Evolutionary conservation across 2,888 invertebrate species (phyloP).

Genomic region (Parnassius orleans): DNA sequence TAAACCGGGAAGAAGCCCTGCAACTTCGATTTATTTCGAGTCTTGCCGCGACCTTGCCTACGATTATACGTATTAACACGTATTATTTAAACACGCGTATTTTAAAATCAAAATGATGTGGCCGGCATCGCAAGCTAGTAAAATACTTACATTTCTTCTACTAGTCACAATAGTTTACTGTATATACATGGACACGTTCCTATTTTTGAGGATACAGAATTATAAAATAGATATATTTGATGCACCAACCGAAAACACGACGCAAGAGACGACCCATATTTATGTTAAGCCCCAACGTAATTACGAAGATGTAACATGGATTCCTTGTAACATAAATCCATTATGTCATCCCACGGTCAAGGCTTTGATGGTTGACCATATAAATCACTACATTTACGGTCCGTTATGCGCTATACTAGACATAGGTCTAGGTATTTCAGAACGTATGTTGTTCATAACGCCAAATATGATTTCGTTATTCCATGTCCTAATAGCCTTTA

Average conservation of each 20-base stretch:
- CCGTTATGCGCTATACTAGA: slow-evolving; percentile 89
- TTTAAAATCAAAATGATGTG: slow-evolving; percentile 81
- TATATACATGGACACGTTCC: slow-evolving; percentile 86
- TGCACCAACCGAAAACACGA: slow-evolving; percentile 35
- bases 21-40: slow-evolving; percentile 24
- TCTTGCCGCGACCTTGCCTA: slow-evolving; percentile 31
- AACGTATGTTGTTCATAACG: slow-evolving; percentile 82
- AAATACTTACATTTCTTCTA: slow-evolving; percentile 82
- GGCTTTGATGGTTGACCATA: slow-evolving; percentile 89
- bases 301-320: slow-evolving; percentile 80
- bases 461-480: slow-evolving; percentile 92
- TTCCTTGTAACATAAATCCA: slow-evolving; percentile 87
- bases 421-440: slow-evolving; percentile 83
- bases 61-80: slow-evolving; percentile 25
- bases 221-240: slow-evolving; percentile 81
- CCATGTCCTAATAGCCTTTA: slow-evolving; percentile 88
- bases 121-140: slow-evolving; percentile 87
- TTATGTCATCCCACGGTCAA: slow-evolving; percentile 91
- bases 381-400: slow-evolving; percentile 91
- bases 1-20: slow-evolving; percentile 18
- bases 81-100: too few relatives aligned
- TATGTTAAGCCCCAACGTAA: slow-evolving; percentile 36
- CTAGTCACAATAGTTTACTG: slow-evolving; percentile 83
- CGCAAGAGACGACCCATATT: slow-evolving; percentile 50
- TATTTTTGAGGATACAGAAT: slow-evolving; percentile 86